phyloP scores from a whole-genome alignment of 2,797 vertebrate species.

The Tachyglossus aculeatus region DNA sequence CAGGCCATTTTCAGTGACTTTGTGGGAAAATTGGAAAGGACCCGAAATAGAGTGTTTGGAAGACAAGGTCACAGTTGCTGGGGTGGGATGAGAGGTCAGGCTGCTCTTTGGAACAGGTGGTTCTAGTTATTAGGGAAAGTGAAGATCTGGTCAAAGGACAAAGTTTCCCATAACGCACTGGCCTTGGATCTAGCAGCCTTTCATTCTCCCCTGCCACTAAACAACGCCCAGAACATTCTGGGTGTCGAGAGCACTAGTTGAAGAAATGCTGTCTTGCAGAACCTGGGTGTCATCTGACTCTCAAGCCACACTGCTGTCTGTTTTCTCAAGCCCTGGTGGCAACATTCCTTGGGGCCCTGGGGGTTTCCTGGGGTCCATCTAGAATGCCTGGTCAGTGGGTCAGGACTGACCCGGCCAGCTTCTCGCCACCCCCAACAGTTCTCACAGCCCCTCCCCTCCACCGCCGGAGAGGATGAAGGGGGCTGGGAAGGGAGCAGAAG shows the following conservation, averaged over 20 bases:
- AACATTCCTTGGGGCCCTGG: not conserved
- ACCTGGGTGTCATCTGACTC: not conserved
- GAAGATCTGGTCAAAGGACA: slow-evolving; percentile 21
- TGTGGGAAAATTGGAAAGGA: not conserved
- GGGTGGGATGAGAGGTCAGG: not conserved
- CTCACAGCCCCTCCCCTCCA: not conserved
- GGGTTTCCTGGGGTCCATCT: slow-evolving; percentile 37
- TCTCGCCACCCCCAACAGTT: not conserved
- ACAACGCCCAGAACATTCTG: not conserved
- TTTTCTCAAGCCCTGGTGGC: not conserved
- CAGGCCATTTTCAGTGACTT: not conserved
- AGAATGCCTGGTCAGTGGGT: not conserved
- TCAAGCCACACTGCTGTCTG: not conserved
- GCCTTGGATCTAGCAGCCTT: slow-evolving; percentile 13
- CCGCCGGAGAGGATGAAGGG: not conserved
- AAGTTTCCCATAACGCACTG: not conserved
- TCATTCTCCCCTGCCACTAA: not conserved
- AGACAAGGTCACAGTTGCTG: fast-evolving
- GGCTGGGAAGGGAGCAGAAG: not conserved
- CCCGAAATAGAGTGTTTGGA: not conserved
- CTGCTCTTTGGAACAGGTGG: not conserved
- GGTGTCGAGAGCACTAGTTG: not conserved
- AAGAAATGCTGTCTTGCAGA: not conserved
- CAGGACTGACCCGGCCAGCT: fast-evolving
- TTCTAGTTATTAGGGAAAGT: slow-evolving; percentile 15